Evolutionary conservation across 1,140 invertebrate species (phyloP).

Genomic region (Tetragnatha versicolor): DNA sequence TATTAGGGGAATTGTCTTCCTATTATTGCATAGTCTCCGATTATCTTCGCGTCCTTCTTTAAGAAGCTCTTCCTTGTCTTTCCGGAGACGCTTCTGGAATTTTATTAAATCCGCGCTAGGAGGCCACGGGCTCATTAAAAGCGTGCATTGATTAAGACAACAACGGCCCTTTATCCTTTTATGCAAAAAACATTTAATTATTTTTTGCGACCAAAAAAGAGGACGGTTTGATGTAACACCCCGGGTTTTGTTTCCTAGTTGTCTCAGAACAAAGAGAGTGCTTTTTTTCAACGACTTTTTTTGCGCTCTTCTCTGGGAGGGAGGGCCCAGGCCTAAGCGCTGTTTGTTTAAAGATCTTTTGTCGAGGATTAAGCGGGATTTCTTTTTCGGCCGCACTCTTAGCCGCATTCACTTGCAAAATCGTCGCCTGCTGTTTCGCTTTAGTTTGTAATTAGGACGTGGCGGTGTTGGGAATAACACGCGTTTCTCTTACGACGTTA

Average conservation of each 20-base stretch:
- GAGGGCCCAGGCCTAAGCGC: too few species aligned
- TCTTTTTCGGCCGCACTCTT: too few species aligned
- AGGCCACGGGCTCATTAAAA: constrained; percentile 38
- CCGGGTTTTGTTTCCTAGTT: constrained; percentile 37
- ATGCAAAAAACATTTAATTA: constrained; percentile 38
- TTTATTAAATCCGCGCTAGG: constrained; percentile 54
- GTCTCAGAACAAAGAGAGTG: too few species aligned
- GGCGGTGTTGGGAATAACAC: too few species aligned
- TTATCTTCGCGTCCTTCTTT: constrained; percentile 45
- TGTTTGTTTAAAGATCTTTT: too few species aligned
- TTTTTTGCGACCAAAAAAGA: constrained; percentile 9
- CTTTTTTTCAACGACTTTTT: too few species aligned
- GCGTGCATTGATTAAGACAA: constrained; percentile 51
- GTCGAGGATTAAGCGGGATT: too few species aligned
- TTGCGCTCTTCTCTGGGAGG: too few species aligned
- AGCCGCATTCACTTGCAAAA: too few species aligned
- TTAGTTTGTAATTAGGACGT: too few species aligned
- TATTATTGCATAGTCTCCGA: constrained; percentile 53
- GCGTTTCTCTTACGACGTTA: too few species aligned
- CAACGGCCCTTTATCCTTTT: constrained; percentile 22
- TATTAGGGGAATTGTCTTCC: constrained; percentile 55
- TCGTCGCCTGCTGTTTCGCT: too few species aligned
- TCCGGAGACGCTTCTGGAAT: constrained; percentile 9
- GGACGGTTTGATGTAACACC: constrained; percentile 42
- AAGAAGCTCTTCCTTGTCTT: constrained; percentile 11